These are phyloP conservation scores for Ophthalmolycus amberensis DNA, from an alignment of 2,113 vertebrate genomes.

Conservation along the genomic window DNA sequence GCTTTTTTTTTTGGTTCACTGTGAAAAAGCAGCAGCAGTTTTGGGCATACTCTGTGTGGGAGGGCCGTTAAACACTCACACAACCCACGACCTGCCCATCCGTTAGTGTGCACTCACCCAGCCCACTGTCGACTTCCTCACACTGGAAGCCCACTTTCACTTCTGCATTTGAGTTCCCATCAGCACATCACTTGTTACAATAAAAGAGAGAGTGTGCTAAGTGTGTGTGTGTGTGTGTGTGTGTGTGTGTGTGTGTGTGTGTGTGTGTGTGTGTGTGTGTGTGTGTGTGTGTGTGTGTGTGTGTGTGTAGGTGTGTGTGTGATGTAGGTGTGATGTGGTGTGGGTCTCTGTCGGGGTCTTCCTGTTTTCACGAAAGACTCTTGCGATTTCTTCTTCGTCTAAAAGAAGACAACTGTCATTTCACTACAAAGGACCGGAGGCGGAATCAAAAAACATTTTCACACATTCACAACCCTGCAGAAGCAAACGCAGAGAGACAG, in stretches of 20 bases:
- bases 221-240: conserved; percentile 1
- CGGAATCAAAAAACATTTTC: neutral
- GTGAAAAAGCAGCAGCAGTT: neutral
- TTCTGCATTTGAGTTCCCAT: conserved; percentile 66
- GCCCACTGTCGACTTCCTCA: conserved; percentile 38
- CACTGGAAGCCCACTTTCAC: conserved; percentile 59
- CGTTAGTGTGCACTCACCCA: conserved; percentile 31
- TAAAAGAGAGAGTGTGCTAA: conserved; percentile 24
- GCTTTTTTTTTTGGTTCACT: neutral
- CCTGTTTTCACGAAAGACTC: conserved; percentile 45
- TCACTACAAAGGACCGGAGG: conserved; percentile 4
- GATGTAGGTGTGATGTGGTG: neutral
- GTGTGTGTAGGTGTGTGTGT: conserved; percentile 4
- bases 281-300: neutral
- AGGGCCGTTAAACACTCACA: conserved; percentile 15
- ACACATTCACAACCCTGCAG: neutral
- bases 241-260: neutral
- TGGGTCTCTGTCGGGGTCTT: conserved; percentile 28
- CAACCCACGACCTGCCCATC: neutral
- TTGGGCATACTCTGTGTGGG: neutral
- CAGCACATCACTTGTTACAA: conserved; percentile 43
- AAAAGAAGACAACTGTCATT: conserved; percentile 12
- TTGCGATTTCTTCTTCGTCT: conserved; percentile 8
- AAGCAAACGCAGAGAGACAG: neutral
- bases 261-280: conserved; percentile 17